Evolutionary conservation across 1,140 invertebrate species (phyloP).

Genomic region (Sarcophaga peregrina): DNA sequence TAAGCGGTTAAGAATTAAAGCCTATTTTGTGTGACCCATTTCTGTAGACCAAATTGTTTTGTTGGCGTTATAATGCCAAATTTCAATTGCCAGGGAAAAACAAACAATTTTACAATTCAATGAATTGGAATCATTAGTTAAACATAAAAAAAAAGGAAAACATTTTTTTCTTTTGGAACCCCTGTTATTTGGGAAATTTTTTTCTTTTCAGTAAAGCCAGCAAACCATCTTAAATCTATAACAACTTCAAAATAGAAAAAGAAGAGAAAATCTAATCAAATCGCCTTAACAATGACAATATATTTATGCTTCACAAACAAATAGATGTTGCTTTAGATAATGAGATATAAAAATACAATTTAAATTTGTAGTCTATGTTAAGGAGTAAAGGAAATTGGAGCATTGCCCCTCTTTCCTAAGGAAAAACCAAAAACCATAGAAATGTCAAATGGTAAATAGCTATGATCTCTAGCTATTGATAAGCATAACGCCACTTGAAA

Average conservation of each 20-base stretch:
- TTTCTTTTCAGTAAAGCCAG: background rate
- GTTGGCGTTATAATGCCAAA: conserved; percentile 5
- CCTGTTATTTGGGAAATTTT: background rate
- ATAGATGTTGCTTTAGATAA: conserved; percentile 2
- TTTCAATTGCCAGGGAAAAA: background rate
- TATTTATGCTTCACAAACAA: background rate
- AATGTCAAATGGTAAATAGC: conserved; percentile 24
- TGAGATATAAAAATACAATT: conserved; percentile 21
- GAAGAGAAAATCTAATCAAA: conserved; percentile 1
- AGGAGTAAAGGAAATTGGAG: background rate
- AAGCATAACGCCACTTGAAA: conserved; percentile 8
- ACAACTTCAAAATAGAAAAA: background rate
- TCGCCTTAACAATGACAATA: background rate
- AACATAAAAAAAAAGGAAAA: background rate
- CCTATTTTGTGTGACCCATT: too few relatives aligned
- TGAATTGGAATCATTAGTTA: conserved; percentile 27
- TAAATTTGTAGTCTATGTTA: background rate
- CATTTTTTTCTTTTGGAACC: too few relatives aligned
- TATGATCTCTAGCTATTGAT: background rate
- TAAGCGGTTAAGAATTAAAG: too few relatives aligned
- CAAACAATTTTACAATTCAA: conserved; percentile 22
- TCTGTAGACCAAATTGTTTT: background rate
- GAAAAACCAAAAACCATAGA: background rate
- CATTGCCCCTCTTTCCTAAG: too few relatives aligned
- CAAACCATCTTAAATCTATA: background rate